Percentiles rank a stretch among this genome's conserved stretches.
These are phyloP conservation scores for Corythoichthys intestinalis DNA, from an alignment of 2,113 vertebrate species.

Conservation along the genomic window DNA sequence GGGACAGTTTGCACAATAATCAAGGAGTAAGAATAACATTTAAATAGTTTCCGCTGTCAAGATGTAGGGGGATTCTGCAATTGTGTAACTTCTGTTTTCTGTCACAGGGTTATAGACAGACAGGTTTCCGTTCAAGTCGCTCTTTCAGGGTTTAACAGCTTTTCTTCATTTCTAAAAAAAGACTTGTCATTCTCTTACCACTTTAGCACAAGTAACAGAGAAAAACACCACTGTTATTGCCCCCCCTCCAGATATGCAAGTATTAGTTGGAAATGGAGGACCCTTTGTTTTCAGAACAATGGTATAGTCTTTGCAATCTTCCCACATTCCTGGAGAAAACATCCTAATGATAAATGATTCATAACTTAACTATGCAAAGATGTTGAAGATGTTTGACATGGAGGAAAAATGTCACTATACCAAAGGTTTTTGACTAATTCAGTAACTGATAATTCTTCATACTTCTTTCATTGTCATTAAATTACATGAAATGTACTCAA, in stretches of 20 bases:
- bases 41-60: not conserved
- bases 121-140: not conserved
- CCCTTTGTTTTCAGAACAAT: not conserved
- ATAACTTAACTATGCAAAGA: not conserved
- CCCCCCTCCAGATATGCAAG: not conserved
- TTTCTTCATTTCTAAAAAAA: not conserved
- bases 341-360: not conserved
- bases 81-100: not conserved
- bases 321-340: not conserved
- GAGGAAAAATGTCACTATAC: not conserved
- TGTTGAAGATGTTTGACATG: not conserved
- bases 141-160: not conserved
- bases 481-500: not conserved
- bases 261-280: not conserved
- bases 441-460: too few relatives aligned
- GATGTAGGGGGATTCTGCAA: too few relatives aligned
- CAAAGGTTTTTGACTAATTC: not conserved
- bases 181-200: not conserved
- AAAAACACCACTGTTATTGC: slow-evolving; percentile 4
- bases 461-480: not conserved
- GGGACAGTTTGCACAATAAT: not conserved
- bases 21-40: not conserved
- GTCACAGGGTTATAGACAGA: not conserved
- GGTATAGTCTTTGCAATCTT: not conserved
- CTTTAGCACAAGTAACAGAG: slow-evolving; percentile 2